Conservation (phyloP, 2,113 vertebrate genomes). For the Indicator indicator region DNA sequence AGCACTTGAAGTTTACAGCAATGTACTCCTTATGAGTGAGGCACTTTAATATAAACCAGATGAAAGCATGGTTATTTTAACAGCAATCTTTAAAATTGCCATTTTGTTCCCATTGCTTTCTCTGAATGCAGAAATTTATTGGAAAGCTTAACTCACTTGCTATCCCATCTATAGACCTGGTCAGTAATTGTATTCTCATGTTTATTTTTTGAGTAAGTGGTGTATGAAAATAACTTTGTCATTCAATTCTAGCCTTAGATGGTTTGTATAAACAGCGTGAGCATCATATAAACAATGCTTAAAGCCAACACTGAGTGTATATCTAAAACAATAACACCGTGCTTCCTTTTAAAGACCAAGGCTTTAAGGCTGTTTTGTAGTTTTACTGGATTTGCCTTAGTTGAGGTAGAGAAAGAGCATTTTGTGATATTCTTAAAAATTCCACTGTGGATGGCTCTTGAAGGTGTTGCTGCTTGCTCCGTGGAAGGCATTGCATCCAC, state of each 20-base stretch:
- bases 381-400: neutral
- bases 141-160: neutral
- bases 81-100: conserved; percentile 30
- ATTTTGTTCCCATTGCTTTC: conserved; percentile 11
- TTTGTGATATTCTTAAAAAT: neutral
- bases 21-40: conserved; percentile 11
- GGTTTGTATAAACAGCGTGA: neutral
- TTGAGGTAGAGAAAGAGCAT: neutral
- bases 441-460: neutral
- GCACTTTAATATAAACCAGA: conserved; percentile 49
- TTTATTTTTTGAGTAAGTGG: neutral
- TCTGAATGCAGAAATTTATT: neutral
- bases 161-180: neutral
- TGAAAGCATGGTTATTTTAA: conserved; percentile 54
- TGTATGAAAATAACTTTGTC: neutral
- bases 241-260: neutral
- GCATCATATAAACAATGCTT: neutral
- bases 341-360: neutral
- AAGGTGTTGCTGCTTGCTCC: neutral
- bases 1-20: conserved; percentile 33
- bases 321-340: neutral
- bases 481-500: neutral
- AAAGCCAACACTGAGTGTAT: neutral
- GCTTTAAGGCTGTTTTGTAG: neutral
- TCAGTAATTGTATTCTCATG: neutral